These are phyloP conservation scores for Neoniphon sammara DNA, from an alignment of 2,797 vertebrate genomes.

Conservation along the genomic window DNA sequence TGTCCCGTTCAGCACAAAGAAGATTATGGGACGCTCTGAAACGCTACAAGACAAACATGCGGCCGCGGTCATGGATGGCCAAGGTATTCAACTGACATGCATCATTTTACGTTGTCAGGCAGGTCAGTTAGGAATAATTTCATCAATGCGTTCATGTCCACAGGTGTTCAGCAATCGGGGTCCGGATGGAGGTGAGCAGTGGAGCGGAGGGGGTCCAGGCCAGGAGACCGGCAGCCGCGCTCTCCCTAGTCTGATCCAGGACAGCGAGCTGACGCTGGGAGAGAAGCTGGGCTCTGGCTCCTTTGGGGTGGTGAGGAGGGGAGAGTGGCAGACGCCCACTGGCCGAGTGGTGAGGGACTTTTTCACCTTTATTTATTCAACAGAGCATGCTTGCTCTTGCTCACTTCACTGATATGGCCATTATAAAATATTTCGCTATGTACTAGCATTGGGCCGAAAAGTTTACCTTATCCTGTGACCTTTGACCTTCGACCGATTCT, in stretches of 20 bases:
- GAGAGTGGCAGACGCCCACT: conserved; percentile 85
- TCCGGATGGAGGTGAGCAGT: conserved; percentile 74
- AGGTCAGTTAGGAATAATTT: no score
- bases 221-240: conserved; percentile 66
- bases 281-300: conserved; percentile 89
- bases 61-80: conserved; percentile 78
- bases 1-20: conserved; percentile 81
- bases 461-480: no score
- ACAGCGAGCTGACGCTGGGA: conserved; percentile 83
- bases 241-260: conserved; percentile 88
- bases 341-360: conserved; percentile 83
- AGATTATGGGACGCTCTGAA: conserved; percentile 86
- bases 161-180: conserved; percentile 73
- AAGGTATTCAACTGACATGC: conserved; percentile 77
- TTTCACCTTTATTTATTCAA: background rate
- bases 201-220: conserved; percentile 28
- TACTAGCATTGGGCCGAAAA: no score
- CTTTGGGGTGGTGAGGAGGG: conserved; percentile 89
- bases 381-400: no score
- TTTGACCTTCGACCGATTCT: no score
- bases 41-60: conserved; percentile 74
- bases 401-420: no score
- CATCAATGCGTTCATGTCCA: background rate
- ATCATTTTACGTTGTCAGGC: background rate
- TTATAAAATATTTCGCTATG: no score